These are phyloP conservation scores for Eutrigla gurnardus DNA, from an alignment of 2,797 vertebrate genomes.

Conservation along the genomic window DNA sequence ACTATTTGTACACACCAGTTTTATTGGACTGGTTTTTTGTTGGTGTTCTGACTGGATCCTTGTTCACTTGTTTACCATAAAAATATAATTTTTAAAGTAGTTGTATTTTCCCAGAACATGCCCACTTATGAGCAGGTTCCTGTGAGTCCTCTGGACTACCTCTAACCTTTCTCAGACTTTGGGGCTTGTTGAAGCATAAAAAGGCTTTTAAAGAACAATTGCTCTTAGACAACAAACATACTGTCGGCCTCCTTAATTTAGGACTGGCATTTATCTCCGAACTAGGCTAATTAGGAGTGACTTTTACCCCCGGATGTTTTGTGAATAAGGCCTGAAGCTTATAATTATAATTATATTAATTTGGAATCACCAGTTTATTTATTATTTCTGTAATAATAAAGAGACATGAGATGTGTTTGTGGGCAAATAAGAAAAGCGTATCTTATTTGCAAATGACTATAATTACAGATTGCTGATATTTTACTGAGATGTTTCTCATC, in stretches of 20 bases:
- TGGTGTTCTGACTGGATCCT: neutral
- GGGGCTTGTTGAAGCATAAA: neutral
- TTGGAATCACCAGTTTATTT: neutral
- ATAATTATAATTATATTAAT: neutral
- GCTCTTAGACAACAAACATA: neutral
- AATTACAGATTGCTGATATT: neutral
- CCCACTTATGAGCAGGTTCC: neutral
- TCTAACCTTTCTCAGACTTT: neutral
- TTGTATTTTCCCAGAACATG: neutral
- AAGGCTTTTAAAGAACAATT: neutral
- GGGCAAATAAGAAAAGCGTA: constrained; percentile 2
- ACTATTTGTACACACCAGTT: no score
- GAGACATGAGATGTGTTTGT: neutral
- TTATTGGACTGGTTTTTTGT: neutral
- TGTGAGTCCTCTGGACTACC: neutral
- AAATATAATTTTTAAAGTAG: neutral
- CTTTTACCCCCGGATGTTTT: neutral
- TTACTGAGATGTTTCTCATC: neutral
- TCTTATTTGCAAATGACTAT: constrained; percentile 1
- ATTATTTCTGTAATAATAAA: neutral
- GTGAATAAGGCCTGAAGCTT: neutral
- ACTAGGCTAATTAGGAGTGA: neutral
- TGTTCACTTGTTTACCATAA: neutral
- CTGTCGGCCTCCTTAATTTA: neutral
- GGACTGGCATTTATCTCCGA: neutral